Conservation (phyloP, 2,797 vertebrate genomes). For the Pipistrellus pipistrellus region DNA sequence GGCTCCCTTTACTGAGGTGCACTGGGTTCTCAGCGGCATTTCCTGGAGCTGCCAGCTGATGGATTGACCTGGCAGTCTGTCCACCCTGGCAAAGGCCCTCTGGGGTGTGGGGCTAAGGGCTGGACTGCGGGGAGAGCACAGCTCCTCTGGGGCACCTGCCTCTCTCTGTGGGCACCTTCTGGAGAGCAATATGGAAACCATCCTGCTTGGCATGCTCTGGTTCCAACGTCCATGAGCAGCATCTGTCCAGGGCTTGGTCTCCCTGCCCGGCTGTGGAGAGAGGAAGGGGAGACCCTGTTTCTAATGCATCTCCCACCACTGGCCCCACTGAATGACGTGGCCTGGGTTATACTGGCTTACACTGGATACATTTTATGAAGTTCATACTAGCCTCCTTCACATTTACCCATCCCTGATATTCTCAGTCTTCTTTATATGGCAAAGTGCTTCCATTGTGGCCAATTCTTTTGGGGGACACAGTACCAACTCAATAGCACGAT, state of each 20-base stretch:
- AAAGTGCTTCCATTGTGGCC: not conserved
- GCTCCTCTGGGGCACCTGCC: not conserved
- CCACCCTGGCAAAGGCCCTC: not conserved
- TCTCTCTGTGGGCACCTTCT: not conserved
- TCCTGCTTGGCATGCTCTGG: not conserved
- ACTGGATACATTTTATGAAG: not conserved
- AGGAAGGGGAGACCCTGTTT: not conserved
- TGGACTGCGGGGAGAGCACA: not conserved
- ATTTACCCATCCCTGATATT: not conserved
- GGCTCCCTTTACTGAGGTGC: not conserved
- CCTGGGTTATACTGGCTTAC: not conserved
- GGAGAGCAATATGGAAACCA: not conserved
- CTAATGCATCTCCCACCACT: not conserved
- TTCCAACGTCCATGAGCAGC: not conserved
- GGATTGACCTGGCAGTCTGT: not conserved
- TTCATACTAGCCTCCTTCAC: not conserved
- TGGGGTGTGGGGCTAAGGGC: not conserved
- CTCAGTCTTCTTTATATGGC: not conserved
- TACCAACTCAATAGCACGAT: not conserved
- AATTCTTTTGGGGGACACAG: not conserved
- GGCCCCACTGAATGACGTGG: not conserved
- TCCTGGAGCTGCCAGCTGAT: not conserved
- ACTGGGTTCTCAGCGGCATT: slow-evolving; percentile 21
- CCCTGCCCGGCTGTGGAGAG: not conserved
- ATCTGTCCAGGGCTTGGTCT: not conserved